Evolutionary conservation across 2,113 vertebrate genomes (phyloP).

Genomic region (Erpornis zantholeuca): DNA sequence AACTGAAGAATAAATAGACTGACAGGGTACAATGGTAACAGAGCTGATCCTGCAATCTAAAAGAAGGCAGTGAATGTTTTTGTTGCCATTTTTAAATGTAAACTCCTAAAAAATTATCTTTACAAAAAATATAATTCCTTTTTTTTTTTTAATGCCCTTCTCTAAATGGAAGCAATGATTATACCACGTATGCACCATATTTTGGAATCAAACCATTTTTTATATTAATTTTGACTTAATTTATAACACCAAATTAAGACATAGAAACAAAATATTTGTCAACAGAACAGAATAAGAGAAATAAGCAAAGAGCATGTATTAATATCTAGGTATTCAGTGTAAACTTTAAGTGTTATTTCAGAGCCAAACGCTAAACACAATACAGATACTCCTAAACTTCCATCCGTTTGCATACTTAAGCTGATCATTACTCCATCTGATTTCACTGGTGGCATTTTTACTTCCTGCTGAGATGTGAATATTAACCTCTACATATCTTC

Average conservation of each 20-base stretch:
- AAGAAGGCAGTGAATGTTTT: neutral
- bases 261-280: neutral
- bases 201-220: neutral
- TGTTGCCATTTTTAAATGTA: neutral
- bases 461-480: neutral
- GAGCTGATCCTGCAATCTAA: neutral
- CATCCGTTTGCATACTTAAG: rapidly evolving
- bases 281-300: neutral
- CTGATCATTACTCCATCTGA: neutral
- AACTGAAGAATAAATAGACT: neutral
- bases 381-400: neutral
- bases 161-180: neutral
- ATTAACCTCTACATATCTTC: neutral
- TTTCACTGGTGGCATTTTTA: neutral
- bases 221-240: neutral
- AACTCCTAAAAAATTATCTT: neutral
- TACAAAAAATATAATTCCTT: neutral
- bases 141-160: neutral
- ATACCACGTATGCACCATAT: neutral
- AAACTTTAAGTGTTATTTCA: neutral
- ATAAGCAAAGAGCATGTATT: neutral
- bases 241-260: neutral
- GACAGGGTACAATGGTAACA: neutral
- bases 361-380: neutral
- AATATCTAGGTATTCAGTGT: neutral